Base-by-base conservation (phyloP, 2,888 invertebrate species). In the Nomada goodeniana region DNA sequence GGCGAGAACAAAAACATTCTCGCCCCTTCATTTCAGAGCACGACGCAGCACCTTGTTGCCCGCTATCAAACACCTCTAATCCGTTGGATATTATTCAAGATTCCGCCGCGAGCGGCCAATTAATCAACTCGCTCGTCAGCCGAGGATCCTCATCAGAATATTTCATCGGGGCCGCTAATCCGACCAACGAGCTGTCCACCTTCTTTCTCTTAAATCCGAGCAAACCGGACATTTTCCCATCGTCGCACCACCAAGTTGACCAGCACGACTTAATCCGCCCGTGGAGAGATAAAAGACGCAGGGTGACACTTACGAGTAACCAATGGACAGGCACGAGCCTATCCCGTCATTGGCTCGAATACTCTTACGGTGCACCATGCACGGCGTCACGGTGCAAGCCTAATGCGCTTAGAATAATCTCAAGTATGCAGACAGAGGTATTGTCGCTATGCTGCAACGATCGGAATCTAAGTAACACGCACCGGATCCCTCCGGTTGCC, bases 401-500 rank as follows among this genome's bases (percentile, higher is more conserved):
- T 85, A 85, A 85, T 85, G 80, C 85, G 85, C 85, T 85, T 85
- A 85, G 61, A 42, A 67, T 60, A 80, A 85, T 85, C 82, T 79
- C 5, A 42, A 9, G 61, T 76, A 73, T 70, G 79, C 76, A 82
- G 74, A 80, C 79, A 82, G 67, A 29, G 72, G 77, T 59, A 80
- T 85, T 82, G 77, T 59, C 57, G 61, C 47, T 60, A 52, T 55
- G 50, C 44, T n/a, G 67, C 47, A 13, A 9, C 70, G 65, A 82
- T 80, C 68, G 80, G 71, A 70, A 83, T 86, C 65, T 79, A 59
- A 77, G 70, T 77, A 81, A 81, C 82, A 82, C 76, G 86, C 79
- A 74, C 79, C 70, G 68, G 44, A 88, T 81, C 67, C 60, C 76
- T 70, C 59, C 67, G 67, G 81, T 82, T 78, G 76, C 70, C 74